A percentile compares a stretch with the other conserved stretches of the same genome.
Evolutionary conservation across 2,113 vertebrate genomes (phyloP).

Genomic region (Rutilus rutilus): DNA sequence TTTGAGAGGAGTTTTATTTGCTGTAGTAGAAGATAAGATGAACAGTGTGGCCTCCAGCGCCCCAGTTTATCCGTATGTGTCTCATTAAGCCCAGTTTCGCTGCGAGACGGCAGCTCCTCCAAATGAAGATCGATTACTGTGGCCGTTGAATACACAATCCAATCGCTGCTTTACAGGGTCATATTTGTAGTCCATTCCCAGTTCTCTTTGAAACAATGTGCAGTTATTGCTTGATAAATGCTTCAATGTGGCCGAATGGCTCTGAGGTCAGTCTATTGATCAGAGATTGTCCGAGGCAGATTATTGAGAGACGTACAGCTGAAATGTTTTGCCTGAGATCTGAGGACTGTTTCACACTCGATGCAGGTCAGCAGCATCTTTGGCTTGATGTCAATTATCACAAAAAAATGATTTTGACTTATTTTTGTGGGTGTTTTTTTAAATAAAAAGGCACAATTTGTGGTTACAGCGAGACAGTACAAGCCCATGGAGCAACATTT

Average conservation of each 20-base stretch:
- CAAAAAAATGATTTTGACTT: background rate
- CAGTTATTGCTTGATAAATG: conserved; percentile 25
- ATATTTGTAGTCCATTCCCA: background rate
- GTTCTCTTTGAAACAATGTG: conserved; percentile 4
- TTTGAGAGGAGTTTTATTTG: conserved; percentile 38
- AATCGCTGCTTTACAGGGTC: conserved; percentile 18
- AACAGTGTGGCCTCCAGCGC: conserved; percentile 38
- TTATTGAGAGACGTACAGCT: background rate
- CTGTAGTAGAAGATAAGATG: conserved; percentile 45
- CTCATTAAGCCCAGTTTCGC: conserved; percentile 54
- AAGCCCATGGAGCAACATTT: background rate
- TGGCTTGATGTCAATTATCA: background rate
- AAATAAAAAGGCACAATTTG: background rate
- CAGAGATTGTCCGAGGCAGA: background rate
- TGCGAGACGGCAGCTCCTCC: conserved; percentile 38
- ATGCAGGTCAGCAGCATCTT: background rate
- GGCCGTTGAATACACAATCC: background rate
- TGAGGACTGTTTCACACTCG: background rate
- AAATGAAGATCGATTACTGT: conserved; percentile 55
- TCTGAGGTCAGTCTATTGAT: conserved; percentile 18
- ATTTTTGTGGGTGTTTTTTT: background rate
- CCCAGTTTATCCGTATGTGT: conserved; percentile 35
- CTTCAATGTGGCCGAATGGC: background rate
- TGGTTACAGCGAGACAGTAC: background rate
- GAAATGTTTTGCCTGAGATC: background rate